Conservation (phyloP, 2,113 vertebrate species). For the Lathamus discolor region DNA sequence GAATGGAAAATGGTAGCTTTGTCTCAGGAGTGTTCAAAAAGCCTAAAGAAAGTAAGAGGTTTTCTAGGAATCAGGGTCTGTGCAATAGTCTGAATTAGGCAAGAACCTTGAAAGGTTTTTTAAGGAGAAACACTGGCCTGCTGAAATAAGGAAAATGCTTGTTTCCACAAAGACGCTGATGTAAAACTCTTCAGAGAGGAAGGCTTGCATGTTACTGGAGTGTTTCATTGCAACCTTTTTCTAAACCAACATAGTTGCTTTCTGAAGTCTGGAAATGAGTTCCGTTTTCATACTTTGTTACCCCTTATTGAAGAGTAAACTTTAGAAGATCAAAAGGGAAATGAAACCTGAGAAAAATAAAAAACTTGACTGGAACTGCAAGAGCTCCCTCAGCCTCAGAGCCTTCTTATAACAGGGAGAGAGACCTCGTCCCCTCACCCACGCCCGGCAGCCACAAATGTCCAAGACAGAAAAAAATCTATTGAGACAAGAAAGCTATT, state of each 20-base stretch:
- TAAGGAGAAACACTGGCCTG: not conserved
- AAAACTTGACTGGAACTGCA: not conserved
- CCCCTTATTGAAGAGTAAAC: not conserved
- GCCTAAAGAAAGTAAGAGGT: not conserved
- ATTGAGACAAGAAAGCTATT: not conserved
- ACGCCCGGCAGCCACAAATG: not conserved
- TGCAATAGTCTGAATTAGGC: not conserved
- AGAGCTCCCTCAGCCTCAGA: not conserved
- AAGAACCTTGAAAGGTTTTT: not conserved
- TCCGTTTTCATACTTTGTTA: not conserved
- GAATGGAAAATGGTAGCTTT: not conserved
- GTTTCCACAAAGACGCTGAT: not conserved
- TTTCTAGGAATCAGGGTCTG: not conserved
- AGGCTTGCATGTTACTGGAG: not conserved
- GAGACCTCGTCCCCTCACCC: not conserved
- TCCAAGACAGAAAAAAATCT: not conserved
- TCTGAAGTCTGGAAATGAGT: not conserved
- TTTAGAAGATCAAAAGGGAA: not conserved
- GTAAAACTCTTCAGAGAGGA: not conserved
- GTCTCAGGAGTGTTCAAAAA: not conserved
- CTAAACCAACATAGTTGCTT: not conserved
- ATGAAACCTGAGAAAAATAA: not conserved
- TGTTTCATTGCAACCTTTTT: not conserved
- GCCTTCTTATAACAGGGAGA: fast-evolving
- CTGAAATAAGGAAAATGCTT: not conserved